Evolutionary conservation across 2,113 vertebrate genomes (phyloP), one percentile per base, ranked within the genome.

Genomic region (Heterotis niloticus): DNA sequence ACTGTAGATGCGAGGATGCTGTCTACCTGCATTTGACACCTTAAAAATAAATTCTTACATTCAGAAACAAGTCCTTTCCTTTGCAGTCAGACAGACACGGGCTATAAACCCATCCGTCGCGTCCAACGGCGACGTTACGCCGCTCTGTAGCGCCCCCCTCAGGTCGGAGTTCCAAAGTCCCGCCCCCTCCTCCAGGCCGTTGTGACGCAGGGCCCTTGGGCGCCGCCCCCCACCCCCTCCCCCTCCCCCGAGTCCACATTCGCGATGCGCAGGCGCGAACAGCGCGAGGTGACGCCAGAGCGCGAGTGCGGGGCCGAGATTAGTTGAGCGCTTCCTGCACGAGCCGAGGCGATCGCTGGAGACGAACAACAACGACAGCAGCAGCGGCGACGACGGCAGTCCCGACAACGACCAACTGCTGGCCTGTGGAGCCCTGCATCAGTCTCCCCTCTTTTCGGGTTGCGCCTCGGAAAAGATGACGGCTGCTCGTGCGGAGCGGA

Each of bases 391-490:
- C 34, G 34, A 7, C 34, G 34, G 20, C 59, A 81, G 79, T 51
- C 80, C 73, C 66, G 77, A 78, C 65, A 72, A 75, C 57, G 79
- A n/a, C 76, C 5, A 29, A 23, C 17, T 26, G 4, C 72, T 11
- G 64, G 44, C 70, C 67, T 23, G 29, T 68, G 72, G 65, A 54
- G 59, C 57, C 34, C 54, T 23, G 66, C 74, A 9, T 59, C 64
- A 64, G 51, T 24, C 84, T 10, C 60, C 67, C 26, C 54, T 13
- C 60, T 64, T 23, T 54, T 13, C 34, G 3, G 86, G 83, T 79
- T 76, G 14, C 77, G 69, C 79, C 52, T 59, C 82, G 81, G 82
- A 76, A 54, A 90, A 87, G 84, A 92, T 90, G 90, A 76, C 79
- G 75, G 80, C 76, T 81, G 66, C 84, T 56, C 84, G 76, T 83